Conservation (phyloP, 2,113 vertebrate genomes). For the Columba janthina region DNA sequence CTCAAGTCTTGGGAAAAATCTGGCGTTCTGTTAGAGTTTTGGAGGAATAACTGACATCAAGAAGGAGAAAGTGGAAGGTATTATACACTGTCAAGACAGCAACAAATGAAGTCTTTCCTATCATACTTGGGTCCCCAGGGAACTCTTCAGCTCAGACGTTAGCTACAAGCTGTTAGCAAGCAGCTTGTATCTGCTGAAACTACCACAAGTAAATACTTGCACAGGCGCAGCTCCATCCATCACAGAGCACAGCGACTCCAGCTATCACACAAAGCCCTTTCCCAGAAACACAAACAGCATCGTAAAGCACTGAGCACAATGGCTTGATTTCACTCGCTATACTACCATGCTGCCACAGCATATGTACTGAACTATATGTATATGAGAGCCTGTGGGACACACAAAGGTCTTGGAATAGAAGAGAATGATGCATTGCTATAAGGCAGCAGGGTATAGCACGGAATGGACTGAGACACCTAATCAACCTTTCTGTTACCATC, state of each 20-base stretch:
- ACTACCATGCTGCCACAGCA: fast-evolving
- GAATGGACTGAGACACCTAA: background rate
- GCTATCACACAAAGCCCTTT: background rate
- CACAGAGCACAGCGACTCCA: background rate
- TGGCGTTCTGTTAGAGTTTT: background rate
- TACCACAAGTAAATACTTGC: background rate
- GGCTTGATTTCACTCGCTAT: background rate
- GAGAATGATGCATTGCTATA: fast-evolving
- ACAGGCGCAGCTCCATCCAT: background rate
- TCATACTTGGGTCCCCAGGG: background rate
- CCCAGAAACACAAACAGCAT: too few species aligned
- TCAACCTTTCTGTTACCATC: background rate
- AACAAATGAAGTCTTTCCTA: background rate
- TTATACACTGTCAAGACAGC: background rate
- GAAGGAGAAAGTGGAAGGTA: constrained; percentile 24
- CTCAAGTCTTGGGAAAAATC: background rate
- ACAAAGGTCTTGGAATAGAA: background rate
- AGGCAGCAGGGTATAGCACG: background rate
- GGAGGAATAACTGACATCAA: background rate
- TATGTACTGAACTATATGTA: background rate
- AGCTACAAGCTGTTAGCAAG: background rate
- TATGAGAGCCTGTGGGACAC: background rate
- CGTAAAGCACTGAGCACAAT: fast-evolving
- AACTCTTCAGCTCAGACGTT: background rate
- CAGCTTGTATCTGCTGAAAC: background rate